Evolutionary conservation across 2,888 invertebrate genomes (phyloP).

Genomic region (Peribatodes rhomboidaria): DNA sequence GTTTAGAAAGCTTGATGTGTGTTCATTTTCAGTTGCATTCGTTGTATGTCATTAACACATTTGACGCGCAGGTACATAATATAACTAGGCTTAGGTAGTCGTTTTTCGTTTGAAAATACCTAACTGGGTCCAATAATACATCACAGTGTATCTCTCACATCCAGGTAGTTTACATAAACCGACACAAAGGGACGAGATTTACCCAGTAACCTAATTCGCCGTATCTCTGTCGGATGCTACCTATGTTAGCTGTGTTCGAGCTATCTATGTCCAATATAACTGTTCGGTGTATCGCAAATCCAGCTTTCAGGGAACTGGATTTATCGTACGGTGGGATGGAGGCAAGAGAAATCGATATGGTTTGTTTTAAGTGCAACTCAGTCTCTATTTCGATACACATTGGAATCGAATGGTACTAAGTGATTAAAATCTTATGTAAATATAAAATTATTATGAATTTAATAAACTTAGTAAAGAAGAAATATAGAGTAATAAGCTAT

Average conservation of each 20-base stretch:
- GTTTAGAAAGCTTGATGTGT: too few species aligned
- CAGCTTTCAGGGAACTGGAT: constrained; percentile 28
- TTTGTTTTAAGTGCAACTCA: constrained; percentile 38
- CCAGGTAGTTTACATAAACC: constrained; percentile 53
- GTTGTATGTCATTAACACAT: too few species aligned
- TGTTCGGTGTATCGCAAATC: constrained; percentile 20
- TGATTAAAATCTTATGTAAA: too few species aligned
- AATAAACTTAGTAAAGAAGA: too few species aligned
- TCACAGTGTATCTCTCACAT: constrained; percentile 36
- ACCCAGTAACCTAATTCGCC: constrained; percentile 61
- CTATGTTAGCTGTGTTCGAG: neutral
- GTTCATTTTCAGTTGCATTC: too few species aligned
- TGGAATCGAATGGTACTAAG: neutral
- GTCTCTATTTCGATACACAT: neutral
- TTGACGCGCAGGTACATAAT: too few species aligned
- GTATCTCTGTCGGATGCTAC: constrained; percentile 40
- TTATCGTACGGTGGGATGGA: constrained; percentile 3
- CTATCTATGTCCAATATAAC: constrained; percentile 10
- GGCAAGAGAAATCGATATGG: constrained; percentile 3
- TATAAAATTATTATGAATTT: too few species aligned
- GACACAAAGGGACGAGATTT: constrained; percentile 60
- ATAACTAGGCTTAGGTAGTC: too few species aligned
- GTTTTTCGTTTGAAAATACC: too few species aligned
- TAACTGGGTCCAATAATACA: neutral
- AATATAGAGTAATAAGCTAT: too few species aligned